phyloP scores from a whole-genome alignment of 2,888 invertebrate genomes.

The Aleiodes testaceus region DNA sequence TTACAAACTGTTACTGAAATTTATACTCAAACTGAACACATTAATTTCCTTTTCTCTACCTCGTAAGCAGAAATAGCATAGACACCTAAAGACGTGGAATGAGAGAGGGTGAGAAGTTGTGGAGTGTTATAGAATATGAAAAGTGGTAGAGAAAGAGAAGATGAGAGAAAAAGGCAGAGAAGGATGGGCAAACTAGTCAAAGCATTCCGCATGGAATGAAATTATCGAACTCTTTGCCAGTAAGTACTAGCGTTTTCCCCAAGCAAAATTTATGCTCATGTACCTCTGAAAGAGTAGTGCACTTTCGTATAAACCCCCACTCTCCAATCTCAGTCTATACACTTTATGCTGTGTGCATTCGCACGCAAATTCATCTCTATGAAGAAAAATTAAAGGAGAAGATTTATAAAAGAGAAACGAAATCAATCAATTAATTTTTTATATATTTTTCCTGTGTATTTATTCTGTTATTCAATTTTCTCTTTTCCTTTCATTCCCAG shows the following conservation, averaged over 20 bases:
- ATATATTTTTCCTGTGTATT: neutral
- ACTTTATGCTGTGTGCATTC: constrained; percentile 25
- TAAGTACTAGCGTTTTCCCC: constrained; percentile 28
- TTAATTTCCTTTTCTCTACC: constrained; percentile 30
- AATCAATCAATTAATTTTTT: constrained; percentile 22
- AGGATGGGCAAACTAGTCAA: constrained; percentile 1
- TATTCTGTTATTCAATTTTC: neutral
- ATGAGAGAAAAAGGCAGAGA: neutral
- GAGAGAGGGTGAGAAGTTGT: neutral
- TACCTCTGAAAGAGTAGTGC: constrained; percentile 20
- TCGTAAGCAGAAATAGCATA: constrained; percentile 27
- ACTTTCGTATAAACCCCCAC: constrained; percentile 21
- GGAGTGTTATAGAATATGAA: constrained; percentile 24
- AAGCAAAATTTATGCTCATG: constrained; percentile 24
- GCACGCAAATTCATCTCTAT: constrained; percentile 20
- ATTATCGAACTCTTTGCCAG: constrained; percentile 24
- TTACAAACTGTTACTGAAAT: constrained; percentile 29
- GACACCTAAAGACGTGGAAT: constrained; percentile 24
- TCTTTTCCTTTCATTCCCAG: neutral
- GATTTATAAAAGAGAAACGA: neutral
- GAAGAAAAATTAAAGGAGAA: neutral
- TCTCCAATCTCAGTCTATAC: constrained; percentile 24
- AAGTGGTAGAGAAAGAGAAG: constrained; percentile 1
- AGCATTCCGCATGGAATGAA: constrained; percentile 28
- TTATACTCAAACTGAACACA: constrained; percentile 21